Conservation (phyloP, 1,140 invertebrate species). For the Muscidifurax raptorellus region DNA sequence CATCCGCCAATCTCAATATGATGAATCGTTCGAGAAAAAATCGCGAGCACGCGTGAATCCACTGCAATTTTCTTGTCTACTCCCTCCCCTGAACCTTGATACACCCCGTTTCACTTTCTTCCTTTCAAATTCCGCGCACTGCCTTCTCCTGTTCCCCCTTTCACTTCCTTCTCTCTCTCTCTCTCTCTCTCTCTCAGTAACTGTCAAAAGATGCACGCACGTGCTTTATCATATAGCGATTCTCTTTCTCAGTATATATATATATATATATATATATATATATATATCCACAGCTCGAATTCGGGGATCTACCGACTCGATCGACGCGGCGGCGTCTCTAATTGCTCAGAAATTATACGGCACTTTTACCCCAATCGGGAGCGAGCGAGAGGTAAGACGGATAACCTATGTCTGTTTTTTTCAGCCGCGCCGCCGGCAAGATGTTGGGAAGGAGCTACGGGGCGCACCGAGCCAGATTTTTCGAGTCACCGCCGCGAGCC, state of each 20-base stretch:
- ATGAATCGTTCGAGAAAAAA: constrained; percentile 37
- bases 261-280: too few relatives aligned
- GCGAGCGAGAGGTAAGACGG: not conserved
- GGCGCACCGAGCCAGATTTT: not conserved
- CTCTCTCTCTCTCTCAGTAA: constrained; percentile 52
- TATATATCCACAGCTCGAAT: not conserved
- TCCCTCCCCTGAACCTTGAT: constrained; percentile 44
- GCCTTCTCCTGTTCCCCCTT: not conserved
- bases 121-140: not conserved
- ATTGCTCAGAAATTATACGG: constrained; percentile 69
- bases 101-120: not conserved
- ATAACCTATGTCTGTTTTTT: not conserved
- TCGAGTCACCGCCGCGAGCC: constrained; percentile 33
- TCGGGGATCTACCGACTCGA: not conserved
- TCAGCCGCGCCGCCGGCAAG: constrained; percentile 1
- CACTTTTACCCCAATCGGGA: constrained; percentile 53
- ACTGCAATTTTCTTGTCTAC: constrained; percentile 67
- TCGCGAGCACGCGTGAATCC: not conserved
- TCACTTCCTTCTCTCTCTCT: not conserved
- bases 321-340: constrained; percentile 53
- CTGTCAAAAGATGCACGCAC: constrained; percentile 66
- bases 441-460: constrained; percentile 36
- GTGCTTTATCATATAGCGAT: constrained; percentile 16
- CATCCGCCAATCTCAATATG: constrained; percentile 25
- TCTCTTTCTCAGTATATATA: not conserved